A percentile compares a stretch with the other conserved stretches of the same genome.
These are phyloP conservation scores for Synergus laeviventris DNA, from an alignment of 2,888 invertebrate genomes.

Conservation along the genomic window DNA sequence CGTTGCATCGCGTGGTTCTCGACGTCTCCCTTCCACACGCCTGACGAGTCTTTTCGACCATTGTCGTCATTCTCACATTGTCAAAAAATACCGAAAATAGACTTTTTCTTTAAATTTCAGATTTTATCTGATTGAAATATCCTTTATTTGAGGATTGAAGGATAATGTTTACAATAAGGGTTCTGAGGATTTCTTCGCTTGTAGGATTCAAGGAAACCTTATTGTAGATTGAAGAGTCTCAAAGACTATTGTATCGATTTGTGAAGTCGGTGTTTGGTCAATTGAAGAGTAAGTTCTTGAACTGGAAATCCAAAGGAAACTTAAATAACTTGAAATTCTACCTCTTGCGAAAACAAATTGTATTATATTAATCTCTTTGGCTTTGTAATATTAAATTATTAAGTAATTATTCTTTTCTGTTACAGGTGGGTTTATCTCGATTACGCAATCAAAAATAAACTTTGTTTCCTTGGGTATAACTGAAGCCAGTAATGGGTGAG, in stretches of 20 bases:
- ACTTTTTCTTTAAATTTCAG: not conserved
- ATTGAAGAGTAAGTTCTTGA: not conserved
- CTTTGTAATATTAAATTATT: not conserved
- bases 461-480: not conserved
- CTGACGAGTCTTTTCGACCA: not conserved
- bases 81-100: not conserved
- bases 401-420: not conserved
- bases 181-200: not conserved
- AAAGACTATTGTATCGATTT: not conserved
- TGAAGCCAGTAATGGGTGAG: not conserved
- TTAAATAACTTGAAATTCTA: not conserved
- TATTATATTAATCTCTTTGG: not conserved
- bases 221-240: not conserved
- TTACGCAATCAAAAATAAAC: slow-evolving; percentile 1
- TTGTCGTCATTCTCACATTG: not conserved
- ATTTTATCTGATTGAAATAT: not conserved
- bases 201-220: not conserved
- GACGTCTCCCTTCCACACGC: slow-evolving; percentile 36
- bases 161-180: not conserved
- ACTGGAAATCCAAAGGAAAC: not conserved
- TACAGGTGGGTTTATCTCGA: slow-evolving; percentile 26
- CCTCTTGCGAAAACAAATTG: not conserved
- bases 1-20: slow-evolving; percentile 37
- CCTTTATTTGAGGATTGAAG: not conserved
- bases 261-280: not conserved